Evolutionary conservation across 2,797 vertebrate species (phyloP).

Genomic region (Macroramphosus scolopax): DNA sequence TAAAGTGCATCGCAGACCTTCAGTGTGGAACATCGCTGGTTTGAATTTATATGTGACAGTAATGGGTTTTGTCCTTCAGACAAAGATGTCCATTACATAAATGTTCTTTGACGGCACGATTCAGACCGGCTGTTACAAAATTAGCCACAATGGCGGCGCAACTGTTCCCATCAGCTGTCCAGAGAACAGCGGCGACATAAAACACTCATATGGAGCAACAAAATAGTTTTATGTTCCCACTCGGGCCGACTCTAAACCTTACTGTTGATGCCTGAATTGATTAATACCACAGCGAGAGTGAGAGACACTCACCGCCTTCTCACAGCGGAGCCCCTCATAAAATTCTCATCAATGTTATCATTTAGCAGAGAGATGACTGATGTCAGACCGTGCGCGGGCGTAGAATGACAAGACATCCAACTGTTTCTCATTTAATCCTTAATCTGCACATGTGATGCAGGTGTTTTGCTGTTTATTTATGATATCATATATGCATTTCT

Average conservation of each 20-base stretch:
- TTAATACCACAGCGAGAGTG: background rate
- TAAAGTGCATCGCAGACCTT: too few relatives aligned
- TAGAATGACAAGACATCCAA: conserved; percentile 15
- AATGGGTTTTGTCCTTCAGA: background rate
- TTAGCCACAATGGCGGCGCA: background rate
- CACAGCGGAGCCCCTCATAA: background rate
- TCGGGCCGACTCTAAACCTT: too few relatives aligned
- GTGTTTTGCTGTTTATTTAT: conserved; percentile 9
- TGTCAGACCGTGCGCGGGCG: conserved; percentile 2
- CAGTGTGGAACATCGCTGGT: too few relatives aligned
- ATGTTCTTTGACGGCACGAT: background rate
- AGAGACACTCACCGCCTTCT: background rate
- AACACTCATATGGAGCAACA: background rate
- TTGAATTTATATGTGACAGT: too few relatives aligned
- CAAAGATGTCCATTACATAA: background rate
- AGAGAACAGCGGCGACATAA: background rate
- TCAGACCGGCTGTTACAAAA: background rate
- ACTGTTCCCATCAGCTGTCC: background rate
- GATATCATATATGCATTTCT: background rate
- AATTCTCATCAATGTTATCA: conserved; percentile 14
- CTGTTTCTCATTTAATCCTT: conserved; percentile 22
- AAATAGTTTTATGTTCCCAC: background rate
- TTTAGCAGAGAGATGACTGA: conserved; percentile 17
- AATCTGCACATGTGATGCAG: conserved; percentile 28
- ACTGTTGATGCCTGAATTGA: conserved; percentile 9